Evolutionary conservation across 2,888 invertebrate species (phyloP), one percentile per base, ranked within the genome.

Genomic region (Trachelus troglodyta): DNA sequence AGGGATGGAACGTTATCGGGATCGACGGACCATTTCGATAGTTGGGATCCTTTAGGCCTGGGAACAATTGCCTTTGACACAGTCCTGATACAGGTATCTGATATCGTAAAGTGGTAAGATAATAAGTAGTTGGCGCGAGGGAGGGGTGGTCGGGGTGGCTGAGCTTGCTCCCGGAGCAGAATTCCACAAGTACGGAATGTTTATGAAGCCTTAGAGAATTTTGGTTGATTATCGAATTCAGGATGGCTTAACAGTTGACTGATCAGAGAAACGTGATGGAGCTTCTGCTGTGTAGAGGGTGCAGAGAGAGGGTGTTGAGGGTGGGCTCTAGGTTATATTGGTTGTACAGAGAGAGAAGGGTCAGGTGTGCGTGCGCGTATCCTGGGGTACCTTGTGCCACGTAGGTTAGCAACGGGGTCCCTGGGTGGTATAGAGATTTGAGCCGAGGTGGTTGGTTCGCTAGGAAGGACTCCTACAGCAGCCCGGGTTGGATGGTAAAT

Each of bases 341-440:
- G 37, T 37, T 12, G 12, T 37, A 37, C 12, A 12, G 37, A 37
- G 37, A 37, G 40, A 40, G 23, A 56, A 9, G 56, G 23, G 56
- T 23, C 56, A 56, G 56, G 56, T 56, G 56, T 56, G 56, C 56
- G 56, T 56, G 23, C 56, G 56, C 56, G 23, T 56, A 56, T 56
- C 56, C 56, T 56, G 56, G 56, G 56, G 23, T 56, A 56, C 23
- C 56, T 56, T 23, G 56, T 56, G 23, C 56, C 56, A 15, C 56
- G 23, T 56, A 56, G 56, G 56, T 56, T 56, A 23, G 56, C 56
- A 56, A 23, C 56, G 56, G 56, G 56, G 56, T 56, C 23, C 15
- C 56, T 34, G 11, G 31, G 33, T 40, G 34, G 33, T 34, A 77
- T 69, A 78, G 56, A 78, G 77, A 78, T 78, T 78, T 78, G 75